These are phyloP conservation scores for Temnothorax curvispinosus DNA, from an alignment of 1,140 invertebrate species.

Conservation along the genomic window DNA sequence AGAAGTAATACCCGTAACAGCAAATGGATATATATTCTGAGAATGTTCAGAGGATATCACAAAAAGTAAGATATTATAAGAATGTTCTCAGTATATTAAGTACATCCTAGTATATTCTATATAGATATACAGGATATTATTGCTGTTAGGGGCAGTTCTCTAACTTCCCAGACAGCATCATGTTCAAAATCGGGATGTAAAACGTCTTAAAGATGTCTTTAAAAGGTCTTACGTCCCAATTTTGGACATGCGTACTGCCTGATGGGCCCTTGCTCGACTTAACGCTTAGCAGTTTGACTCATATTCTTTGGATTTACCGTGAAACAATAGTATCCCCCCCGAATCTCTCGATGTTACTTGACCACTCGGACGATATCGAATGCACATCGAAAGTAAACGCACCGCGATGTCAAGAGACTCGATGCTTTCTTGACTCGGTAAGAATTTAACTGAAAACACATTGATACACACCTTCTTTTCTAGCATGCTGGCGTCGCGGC, in stretches of 20 bases:
- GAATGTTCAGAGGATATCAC: no score
- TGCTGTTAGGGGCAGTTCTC: no score
- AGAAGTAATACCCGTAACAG: background rate
- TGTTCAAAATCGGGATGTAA: no score
- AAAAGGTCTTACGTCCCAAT: no score
- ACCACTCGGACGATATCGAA: background rate
- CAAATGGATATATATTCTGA: no score
- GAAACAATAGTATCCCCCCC: background rate
- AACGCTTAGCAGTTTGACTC: background rate
- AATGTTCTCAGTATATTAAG: no score
- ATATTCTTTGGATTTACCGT: background rate
- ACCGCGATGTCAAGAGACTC: background rate
- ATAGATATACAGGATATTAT: no score
- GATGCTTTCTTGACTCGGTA: conserved; percentile 66
- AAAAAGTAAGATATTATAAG: no score
- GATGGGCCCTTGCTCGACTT: background rate
- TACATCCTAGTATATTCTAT: no score
- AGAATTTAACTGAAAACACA: conserved; percentile 72
- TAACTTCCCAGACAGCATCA: no score
- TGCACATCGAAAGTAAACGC: conserved; percentile 22
- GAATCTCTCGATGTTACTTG: background rate
- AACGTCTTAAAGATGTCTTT: no score
- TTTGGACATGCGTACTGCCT: no score
- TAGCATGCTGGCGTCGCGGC: conserved; percentile 62
- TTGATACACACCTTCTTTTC: conserved; percentile 71